Evolutionary conservation across 2,888 invertebrate species (phyloP).

Genomic region (Stenichneumon culpator): DNA sequence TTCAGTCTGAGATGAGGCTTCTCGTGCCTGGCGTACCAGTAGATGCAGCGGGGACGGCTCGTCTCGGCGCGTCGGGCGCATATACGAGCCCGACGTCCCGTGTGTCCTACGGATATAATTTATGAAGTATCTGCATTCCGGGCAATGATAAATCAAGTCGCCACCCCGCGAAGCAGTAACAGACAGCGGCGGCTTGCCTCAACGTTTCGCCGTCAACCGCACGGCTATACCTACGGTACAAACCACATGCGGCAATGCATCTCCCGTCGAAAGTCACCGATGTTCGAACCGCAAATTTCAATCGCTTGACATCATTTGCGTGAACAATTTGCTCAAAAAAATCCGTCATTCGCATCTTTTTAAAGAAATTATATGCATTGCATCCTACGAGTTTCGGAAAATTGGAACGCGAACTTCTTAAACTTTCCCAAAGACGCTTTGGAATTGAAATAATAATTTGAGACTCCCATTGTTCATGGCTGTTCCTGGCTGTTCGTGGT

Average conservation of each 20-base stretch:
- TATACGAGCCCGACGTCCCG: conserved; percentile 78
- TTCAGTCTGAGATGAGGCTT: conserved; percentile 58
- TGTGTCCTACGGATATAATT: conserved; percentile 82
- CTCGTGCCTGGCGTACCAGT: conserved; percentile 82
- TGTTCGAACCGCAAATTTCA: not conserved
- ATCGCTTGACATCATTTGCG: conserved; percentile 4
- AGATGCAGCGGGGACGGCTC: conserved; percentile 72
- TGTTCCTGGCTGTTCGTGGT: too few relatives aligned
- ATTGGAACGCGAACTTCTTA: not conserved
- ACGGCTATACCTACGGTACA: not conserved
- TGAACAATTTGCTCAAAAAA: not conserved
- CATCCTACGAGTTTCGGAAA: not conserved
- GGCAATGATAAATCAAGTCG: conserved; percentile 83
- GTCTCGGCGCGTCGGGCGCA: conserved; percentile 70
- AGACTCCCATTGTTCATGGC: not conserved
- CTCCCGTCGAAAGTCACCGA: not conserved
- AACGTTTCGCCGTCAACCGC: conserved; percentile 11
- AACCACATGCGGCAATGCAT: not conserved
- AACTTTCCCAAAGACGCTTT: not conserved
- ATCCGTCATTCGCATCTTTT: not conserved
- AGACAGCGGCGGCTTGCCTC: conserved; percentile 16
- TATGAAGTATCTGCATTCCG: conserved; percentile 84
- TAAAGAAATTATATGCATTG: not conserved
- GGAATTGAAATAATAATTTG: not conserved
- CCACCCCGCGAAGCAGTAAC: conserved; percentile 75